These are phyloP conservation scores for Ctenodactylus gundi DNA, from an alignment of 2,113 vertebrate genomes.

Conservation along the genomic window DNA sequence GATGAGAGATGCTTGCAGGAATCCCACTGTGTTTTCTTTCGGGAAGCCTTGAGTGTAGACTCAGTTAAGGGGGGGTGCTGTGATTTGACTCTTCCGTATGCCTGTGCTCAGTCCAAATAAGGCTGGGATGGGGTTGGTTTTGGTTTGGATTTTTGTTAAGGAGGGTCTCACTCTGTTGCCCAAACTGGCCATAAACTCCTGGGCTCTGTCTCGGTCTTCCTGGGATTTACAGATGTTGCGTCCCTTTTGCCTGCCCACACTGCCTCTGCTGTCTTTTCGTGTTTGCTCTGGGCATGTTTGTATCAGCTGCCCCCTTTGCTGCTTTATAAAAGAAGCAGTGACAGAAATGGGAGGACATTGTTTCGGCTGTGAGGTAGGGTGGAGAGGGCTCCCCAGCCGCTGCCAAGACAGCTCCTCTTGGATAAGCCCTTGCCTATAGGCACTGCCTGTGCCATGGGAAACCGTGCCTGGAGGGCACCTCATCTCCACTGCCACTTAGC, in stretches of 20 bases:
- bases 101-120: too few species aligned
- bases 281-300: neutral
- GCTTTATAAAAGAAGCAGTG: neutral
- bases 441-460: neutral
- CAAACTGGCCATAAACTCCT: too few species aligned
- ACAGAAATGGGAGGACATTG: neutral
- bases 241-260: too few species aligned
- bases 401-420: neutral
- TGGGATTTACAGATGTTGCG: too few species aligned
- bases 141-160: too few species aligned
- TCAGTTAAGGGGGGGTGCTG: accelerated
- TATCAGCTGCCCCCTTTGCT: neutral
- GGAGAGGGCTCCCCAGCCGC: neutral
- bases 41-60: neutral
- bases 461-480: too few species aligned
- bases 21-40: neutral
- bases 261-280: neutral
- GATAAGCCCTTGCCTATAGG: too few species aligned
- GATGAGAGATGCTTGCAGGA: too few species aligned
- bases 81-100: neutral
- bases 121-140: too few species aligned
- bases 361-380: neutral
- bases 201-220: too few species aligned
- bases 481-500: too few species aligned
- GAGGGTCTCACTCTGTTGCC: too few species aligned